These are phyloP conservation scores for Cettia cetti DNA, from an alignment of 2,113 vertebrate genomes.

Conservation along the genomic window DNA sequence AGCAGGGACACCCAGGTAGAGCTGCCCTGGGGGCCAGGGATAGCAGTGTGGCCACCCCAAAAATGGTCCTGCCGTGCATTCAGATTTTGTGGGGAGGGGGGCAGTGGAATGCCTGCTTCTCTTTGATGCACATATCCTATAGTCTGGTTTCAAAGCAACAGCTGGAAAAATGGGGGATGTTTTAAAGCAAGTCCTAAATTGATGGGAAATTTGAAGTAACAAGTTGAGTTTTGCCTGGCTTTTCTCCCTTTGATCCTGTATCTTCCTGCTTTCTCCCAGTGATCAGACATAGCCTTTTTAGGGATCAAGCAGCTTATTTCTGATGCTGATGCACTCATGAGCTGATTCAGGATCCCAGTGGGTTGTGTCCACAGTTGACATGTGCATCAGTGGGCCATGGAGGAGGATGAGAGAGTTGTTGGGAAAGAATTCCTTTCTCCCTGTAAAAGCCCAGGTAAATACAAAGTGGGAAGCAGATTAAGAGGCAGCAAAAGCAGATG, in stretches of 20 bases:
- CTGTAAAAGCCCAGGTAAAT: neutral
- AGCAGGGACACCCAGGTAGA: neutral
- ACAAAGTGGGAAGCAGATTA: neutral
- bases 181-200: neutral
- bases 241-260: neutral
- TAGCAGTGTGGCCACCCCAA: neutral
- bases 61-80: accelerated
- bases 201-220: neutral
- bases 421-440: neutral
- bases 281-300: neutral
- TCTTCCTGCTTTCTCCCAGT: neutral
- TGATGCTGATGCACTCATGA: neutral
- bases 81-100: neutral
- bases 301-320: neutral
- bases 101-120: neutral
- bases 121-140: neutral
- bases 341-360: neutral
- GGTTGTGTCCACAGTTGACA: neutral
- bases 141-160: neutral
- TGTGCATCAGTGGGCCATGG: neutral
- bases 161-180: accelerated
- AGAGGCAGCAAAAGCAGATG: neutral
- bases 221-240: neutral
- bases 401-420: neutral
- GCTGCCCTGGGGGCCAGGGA: too few species aligned